Percentiles rank a stretch among this genome's conserved stretches.
Evolutionary conservation across 2,888 invertebrate species (phyloP).

Genomic region (Pollenia griseotomentosa): DNA sequence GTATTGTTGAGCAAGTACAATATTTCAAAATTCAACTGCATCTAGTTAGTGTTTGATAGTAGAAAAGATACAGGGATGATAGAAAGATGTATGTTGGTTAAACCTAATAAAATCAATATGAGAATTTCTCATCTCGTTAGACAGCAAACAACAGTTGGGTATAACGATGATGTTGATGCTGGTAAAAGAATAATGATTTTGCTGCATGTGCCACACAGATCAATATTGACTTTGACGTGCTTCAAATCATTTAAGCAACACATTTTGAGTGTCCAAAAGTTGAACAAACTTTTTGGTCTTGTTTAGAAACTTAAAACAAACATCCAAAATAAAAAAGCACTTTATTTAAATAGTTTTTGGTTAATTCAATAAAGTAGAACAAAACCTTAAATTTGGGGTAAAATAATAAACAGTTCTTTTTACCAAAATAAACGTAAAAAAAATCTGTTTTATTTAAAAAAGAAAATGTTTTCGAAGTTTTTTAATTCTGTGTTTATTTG

Average conservation of each 20-base stretch:
- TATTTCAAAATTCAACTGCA: neutral
- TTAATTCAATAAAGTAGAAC: neutral
- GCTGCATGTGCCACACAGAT: conserved; percentile 41
- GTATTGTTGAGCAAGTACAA: no score
- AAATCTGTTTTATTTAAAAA: no score
- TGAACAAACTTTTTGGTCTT: neutral
- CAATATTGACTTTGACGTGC: conserved; percentile 53
- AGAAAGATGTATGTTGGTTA: conserved; percentile 10
- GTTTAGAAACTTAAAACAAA: neutral
- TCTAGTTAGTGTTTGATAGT: conserved; percentile 1
- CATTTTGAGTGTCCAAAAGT: neutral
- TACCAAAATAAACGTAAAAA: no score
- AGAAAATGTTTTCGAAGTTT: no score
- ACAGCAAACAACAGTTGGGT: neutral
- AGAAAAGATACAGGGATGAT: neutral
- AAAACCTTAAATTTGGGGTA: neutral
- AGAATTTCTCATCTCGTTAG: conserved; percentile 3
- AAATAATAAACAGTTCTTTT: neutral
- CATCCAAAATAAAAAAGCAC: neutral
- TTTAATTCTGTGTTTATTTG: no score
- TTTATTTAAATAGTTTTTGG: neutral
- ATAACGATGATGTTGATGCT: neutral
- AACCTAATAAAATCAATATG: conserved; percentile 29
- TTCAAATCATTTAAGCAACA: conserved; percentile 13
- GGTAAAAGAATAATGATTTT: conserved; percentile 34